Evolutionary conservation across 2,113 vertebrate species (phyloP), one percentile per base, ranked within the genome.

Genomic region (Stigmatopora nigra): DNA sequence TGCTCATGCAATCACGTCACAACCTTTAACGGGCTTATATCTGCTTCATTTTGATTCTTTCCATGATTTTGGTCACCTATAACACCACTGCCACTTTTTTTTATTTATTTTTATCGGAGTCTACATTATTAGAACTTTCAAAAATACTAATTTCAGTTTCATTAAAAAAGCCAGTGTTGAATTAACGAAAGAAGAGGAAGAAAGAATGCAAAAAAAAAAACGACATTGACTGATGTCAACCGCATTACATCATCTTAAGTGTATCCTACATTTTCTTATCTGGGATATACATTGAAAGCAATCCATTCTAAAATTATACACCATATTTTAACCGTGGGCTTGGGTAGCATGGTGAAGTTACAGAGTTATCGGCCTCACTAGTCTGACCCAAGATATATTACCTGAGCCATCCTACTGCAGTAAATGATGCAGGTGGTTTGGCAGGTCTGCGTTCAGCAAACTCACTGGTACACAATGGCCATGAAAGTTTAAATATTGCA

Each of bases 331-430:
- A 51, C 68, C 57, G 67, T 9, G 0, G 31, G 68, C 48, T 69
- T 59, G 65, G 62, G 56, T 69, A 69, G 64, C 36, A 41, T 49
- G 0, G 15, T 12, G 6, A 45, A 64, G 71, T 52, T 67, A 45
- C 44, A 36, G 70, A 35, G 70, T 64, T 35, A 76, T 80, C 69
- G 79, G 66, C 75, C 70, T 44, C 61, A 77, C 78, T 78, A 57
- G 76, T 41, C 61, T 78, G 76, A 77, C 78, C 76, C 69, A 64
- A 79, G 73, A 79, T 71, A 67, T 72, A 78, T 81, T 72, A 78
- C 68, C 67, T 66, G 67, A 67, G 67, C 76, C 74, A 72, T 73
- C 69, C 70, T 58, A 44, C 78, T 63, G 38, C 63, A 22, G 9
- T 81, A 81, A 81, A 62, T 78, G 77, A 81, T 78, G 67, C 64